These are phyloP conservation scores for Apodemus agrarius DNA, from an alignment of 2,797 vertebrate genomes.

Conservation along the genomic window DNA sequence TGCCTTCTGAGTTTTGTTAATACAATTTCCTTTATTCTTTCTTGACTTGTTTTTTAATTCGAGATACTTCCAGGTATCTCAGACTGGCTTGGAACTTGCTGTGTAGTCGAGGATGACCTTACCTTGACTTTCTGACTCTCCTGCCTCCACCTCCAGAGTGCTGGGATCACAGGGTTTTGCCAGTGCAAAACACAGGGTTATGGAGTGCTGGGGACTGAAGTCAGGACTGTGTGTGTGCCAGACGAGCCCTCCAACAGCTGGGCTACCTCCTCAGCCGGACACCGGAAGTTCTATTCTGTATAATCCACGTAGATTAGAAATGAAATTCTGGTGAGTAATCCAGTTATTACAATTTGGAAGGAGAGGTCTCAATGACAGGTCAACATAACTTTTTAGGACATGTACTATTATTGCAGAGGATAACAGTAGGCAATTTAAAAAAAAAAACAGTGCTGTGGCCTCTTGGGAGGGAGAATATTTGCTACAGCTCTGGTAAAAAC, in stretches of 20 bases:
- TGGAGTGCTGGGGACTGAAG: too few relatives aligned
- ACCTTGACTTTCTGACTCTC: not conserved
- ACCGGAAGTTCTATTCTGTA: not conserved
- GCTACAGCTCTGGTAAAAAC: not conserved
- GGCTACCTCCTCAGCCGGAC: not conserved
- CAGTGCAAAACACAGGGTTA: too few relatives aligned
- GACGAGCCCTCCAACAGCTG: too few relatives aligned
- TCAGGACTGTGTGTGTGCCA: not conserved
- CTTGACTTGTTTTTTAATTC: not conserved
- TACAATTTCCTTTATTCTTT: not conserved
- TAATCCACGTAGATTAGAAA: slow-evolving; percentile 21
- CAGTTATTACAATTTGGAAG: slow-evolving; percentile 23
- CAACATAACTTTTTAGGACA: not conserved
- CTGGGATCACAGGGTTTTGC: not conserved
- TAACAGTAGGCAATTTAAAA: not conserved
- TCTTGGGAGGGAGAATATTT: not conserved
- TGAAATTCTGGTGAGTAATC: not conserved
- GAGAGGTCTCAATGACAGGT: not conserved
- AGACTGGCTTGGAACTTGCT: not conserved
- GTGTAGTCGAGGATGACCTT: not conserved
- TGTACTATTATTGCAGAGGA: not conserved
- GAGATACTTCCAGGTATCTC: not conserved
- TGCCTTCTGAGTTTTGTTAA: not conserved
- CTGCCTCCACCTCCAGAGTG: not conserved
- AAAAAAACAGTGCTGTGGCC: not conserved